Conservation (phyloP, 2,797 vertebrate genomes). For the Rhabdomys pumilio region DNA sequence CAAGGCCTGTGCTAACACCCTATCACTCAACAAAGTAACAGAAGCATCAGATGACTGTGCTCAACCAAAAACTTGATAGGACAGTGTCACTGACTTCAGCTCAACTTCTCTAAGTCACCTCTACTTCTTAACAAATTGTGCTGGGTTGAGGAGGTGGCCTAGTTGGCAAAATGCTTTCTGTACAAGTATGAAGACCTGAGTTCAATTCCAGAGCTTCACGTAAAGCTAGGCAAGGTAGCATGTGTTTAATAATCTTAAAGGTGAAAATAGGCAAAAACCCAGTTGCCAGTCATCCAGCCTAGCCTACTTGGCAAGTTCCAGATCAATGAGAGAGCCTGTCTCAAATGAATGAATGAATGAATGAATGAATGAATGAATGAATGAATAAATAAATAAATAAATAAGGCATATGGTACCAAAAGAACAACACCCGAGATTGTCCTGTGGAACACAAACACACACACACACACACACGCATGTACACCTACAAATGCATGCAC, state of each 20-base stretch:
- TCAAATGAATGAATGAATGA: neutral
- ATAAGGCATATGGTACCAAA: neutral
- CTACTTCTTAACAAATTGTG: neutral
- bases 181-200: neutral
- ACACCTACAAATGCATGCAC: neutral
- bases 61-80: neutral
- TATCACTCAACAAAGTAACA: slow-evolving; percentile 2
- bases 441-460: neutral
- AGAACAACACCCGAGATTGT: neutral
- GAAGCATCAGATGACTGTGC: neutral
- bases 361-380: neutral
- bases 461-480: neutral
- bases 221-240: neutral
- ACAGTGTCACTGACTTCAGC: neutral
- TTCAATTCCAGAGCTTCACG: neutral
- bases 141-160: neutral
- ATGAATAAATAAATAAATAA: too few species aligned
- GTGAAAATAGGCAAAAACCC: neutral
- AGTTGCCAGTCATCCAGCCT: neutral
- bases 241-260: neutral
- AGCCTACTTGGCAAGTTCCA: neutral
- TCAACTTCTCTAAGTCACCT: slow-evolving; percentile 25
- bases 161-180: neutral
- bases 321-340: neutral
- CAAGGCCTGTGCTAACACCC: slow-evolving; percentile 10